Conservation (phyloP, 1,140 invertebrate genomes). For the Caenorhabditis tropicalis region DNA sequence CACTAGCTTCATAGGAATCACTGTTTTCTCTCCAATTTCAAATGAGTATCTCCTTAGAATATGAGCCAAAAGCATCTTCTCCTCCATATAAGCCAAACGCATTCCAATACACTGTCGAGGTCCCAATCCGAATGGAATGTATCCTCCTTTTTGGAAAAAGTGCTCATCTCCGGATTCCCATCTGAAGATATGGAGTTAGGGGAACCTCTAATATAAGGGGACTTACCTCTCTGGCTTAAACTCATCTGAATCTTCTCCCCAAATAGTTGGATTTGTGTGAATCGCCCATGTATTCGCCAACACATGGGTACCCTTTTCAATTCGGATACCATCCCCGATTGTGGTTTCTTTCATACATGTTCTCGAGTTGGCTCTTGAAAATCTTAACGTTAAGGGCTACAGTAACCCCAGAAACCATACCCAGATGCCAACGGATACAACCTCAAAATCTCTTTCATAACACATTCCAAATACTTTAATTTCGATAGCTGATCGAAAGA, state of each 20-base stretch:
- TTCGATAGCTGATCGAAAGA: conserved; percentile 18
- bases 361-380: conserved; percentile 64
- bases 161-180: conserved; percentile 46
- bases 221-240: conserved; percentile 45
- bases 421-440: conserved; percentile 44
- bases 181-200: not conserved
- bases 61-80: conserved; percentile 66
- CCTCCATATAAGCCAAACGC: conserved; percentile 68
- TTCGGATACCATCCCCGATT: conserved; percentile 62
- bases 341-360: conserved; percentile 61
- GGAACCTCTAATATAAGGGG: too few species aligned
- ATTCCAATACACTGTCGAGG: conserved; percentile 70
- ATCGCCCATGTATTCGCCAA: conserved; percentile 72
- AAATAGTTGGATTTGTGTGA: conserved; percentile 70
- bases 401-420: not conserved
- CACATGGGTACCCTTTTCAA: conserved; percentile 71
- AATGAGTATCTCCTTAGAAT: conserved; percentile 64
- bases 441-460: conserved; percentile 47
- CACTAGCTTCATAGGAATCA: conserved; percentile 6
- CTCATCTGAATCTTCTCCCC: conserved; percentile 63
- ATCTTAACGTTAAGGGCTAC: not conserved
- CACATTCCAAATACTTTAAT: conserved; percentile 49
- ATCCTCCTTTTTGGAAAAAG: conserved; percentile 41
- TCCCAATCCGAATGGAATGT: conserved; percentile 67
- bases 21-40: conserved; percentile 54